A percentile compares a stretch with the other conserved stretches of the same genome.
phyloP scores from a whole-genome alignment of 1,140 invertebrate genomes.

The Heliothis subflexa region DNA sequence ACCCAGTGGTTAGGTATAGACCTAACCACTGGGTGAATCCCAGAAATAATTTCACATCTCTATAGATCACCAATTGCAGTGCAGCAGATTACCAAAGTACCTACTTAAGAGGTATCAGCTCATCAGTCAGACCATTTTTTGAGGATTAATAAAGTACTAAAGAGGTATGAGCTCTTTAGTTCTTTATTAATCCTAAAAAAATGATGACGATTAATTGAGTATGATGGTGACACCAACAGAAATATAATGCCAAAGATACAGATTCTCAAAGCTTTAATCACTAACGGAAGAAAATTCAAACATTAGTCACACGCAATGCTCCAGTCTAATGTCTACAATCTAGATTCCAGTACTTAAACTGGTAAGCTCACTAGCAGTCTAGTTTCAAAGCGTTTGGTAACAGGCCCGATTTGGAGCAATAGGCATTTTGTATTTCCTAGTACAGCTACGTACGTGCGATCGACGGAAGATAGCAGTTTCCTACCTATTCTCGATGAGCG shows the following conservation, averaged over 20 bases:
- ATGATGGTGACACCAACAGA: background rate
- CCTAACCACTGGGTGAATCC: no score
- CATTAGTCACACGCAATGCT: background rate
- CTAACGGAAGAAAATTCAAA: background rate
- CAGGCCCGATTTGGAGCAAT: background rate
- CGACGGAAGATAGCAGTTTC: constrained; percentile 13
- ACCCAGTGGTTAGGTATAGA: no score
- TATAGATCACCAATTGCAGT: no score
- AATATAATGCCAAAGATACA: background rate
- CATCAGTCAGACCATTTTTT: no score
- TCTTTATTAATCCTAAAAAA: no score
- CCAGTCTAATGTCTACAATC: no score
- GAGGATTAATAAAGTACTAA: no score
- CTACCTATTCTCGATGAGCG: constrained; percentile 13
- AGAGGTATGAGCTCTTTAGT: no score
- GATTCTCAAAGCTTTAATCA: background rate
- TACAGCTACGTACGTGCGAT: background rate
- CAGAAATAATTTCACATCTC: no score
- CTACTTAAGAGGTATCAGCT: no score
- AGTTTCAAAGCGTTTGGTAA: background rate
- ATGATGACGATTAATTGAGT: no score
- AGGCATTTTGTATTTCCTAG: background rate
- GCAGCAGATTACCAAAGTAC: no score
- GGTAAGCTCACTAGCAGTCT: background rate
- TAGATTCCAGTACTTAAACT: background rate